Evolutionary conservation across 92 coral and sea anemone species (phyloP), one percentile per base, ranked within the genome.

Genomic region (Metridium senile): DNA sequence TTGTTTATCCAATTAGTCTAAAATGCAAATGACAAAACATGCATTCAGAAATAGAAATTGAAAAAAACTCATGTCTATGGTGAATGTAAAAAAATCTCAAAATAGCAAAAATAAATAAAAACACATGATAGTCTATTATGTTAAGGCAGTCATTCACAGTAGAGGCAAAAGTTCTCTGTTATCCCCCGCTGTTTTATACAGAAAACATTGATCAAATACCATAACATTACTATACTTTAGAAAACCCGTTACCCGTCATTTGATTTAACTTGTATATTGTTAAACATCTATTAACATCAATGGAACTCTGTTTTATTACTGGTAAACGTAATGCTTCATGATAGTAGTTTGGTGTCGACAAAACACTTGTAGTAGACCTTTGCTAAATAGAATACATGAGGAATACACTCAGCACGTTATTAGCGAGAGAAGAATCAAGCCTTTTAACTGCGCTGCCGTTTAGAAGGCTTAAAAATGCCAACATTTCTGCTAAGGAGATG

Each of bases 161-260:
- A 13, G 49, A 39, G 13, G 13, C 13, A 39, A 39, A 13, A 54
- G 16, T 63, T 63, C 22, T 30, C 45, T 28, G 33, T 30, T 4
- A n/a, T 28, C 69, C 31, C 78, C 78, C 25, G 78, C 78, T 73
- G 78, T 73, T 73, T 54, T n/a, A 7, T 51, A 39, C 30, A 56
- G 65, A 72, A 72, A 72, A 30, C 54, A 73, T n/a, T 58, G 66
- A 30, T 27, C 20, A 73, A 21, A 33, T 73, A 73, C 78, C 54
- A 57, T 56, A 73, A 58, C 68, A 58, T 16, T 16, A 28, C 17
- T 63, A 29, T 21, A 63, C 69, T 23, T 30, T 8, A 31, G 43
- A 13, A 11, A 22, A 63, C 69, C 69, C 43, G 69, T 63, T 63
- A 63, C 69, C 69, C 69, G 69, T 63, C 28, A 3, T 11, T 63